Evolutionary conservation across 2,888 invertebrate species (phyloP).

Genomic region (Amblyjoppa proteus): DNA sequence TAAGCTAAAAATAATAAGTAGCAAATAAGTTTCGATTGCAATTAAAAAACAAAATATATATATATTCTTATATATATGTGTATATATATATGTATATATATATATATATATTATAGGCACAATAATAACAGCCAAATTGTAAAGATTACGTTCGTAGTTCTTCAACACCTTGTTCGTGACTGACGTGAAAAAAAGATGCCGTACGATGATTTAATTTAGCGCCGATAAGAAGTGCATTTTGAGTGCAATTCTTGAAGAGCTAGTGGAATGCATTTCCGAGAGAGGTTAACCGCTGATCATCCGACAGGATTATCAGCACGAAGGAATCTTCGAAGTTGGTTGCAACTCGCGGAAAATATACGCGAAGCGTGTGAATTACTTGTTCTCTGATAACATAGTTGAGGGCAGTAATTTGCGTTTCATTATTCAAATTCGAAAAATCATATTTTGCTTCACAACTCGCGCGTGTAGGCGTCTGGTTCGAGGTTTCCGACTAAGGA

Average conservation of each 20-base stretch:
- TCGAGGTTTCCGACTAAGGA: conserved; percentile 70
- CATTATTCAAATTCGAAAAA: conserved; percentile 75
- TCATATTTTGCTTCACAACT: conserved; percentile 68
- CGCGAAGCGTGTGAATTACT: background rate
- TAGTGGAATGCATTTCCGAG: background rate
- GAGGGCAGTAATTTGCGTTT: conserved; percentile 2
- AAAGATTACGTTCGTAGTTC: too few relatives aligned
- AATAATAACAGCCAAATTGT: too few relatives aligned
- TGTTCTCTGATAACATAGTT: background rate
- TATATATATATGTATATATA: too few relatives aligned
- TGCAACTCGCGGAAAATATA: background rate
- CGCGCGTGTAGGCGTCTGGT: conserved; percentile 74
- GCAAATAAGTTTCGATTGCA: too few relatives aligned
- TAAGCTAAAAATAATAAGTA: too few relatives aligned
- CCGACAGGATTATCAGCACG: background rate
- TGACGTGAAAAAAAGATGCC: background rate
- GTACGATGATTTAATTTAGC: background rate
- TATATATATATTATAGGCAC: too few relatives aligned
- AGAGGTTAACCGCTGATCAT: background rate
- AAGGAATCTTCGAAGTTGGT: background rate
- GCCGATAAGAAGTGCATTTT: background rate
- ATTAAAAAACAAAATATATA: too few relatives aligned
- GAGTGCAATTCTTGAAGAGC: background rate
- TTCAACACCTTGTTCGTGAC: background rate
- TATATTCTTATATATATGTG: too few relatives aligned